These are phyloP conservation scores for Campoletis raptor DNA, from an alignment of 2,888 invertebrate genomes.

Conservation along the genomic window DNA sequence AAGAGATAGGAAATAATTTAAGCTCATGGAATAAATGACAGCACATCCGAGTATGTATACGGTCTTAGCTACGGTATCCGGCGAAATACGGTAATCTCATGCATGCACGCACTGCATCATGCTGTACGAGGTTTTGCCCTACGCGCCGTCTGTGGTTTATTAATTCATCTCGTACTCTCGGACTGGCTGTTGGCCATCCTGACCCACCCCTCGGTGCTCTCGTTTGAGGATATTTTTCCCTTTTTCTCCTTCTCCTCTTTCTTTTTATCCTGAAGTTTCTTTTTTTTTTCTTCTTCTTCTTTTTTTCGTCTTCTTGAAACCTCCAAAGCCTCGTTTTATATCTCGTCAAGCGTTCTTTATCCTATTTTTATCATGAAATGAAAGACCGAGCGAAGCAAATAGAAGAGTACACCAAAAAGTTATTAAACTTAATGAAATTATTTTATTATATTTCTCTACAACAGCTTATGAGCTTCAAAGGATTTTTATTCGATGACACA, in stretches of 20 bases:
- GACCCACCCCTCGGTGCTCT: background rate
- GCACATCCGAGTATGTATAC: conserved; percentile 37
- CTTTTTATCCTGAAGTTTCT: too few relatives aligned
- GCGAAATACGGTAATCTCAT: conserved; percentile 67
- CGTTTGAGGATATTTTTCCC: conserved; percentile 15
- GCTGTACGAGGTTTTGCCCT: conserved; percentile 43
- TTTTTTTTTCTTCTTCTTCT: background rate
- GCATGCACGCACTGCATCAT: conserved; percentile 65
- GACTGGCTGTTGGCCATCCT: conserved; percentile 32
- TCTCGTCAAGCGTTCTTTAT: conserved; percentile 27
- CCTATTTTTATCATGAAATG: conserved; percentile 27
- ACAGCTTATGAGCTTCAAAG: background rate
- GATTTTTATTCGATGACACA: background rate
- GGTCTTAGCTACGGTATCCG: conserved; percentile 47
- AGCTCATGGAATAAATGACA: conserved; percentile 66
- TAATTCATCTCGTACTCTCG: conserved; percentile 51
- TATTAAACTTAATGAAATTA: conserved; percentile 4
- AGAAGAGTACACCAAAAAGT: background rate
- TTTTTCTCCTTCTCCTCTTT: background rate
- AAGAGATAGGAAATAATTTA: conserved; percentile 56
- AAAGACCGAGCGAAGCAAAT: background rate
- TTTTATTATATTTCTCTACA: background rate
- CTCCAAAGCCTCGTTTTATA: conserved; percentile 9
- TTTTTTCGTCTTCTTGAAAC: background rate
- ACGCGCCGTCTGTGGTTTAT: conserved; percentile 57